Evolutionary conservation across 2,797 vertebrate genomes (phyloP).

Genomic region (Crypturellus tataupa): DNA sequence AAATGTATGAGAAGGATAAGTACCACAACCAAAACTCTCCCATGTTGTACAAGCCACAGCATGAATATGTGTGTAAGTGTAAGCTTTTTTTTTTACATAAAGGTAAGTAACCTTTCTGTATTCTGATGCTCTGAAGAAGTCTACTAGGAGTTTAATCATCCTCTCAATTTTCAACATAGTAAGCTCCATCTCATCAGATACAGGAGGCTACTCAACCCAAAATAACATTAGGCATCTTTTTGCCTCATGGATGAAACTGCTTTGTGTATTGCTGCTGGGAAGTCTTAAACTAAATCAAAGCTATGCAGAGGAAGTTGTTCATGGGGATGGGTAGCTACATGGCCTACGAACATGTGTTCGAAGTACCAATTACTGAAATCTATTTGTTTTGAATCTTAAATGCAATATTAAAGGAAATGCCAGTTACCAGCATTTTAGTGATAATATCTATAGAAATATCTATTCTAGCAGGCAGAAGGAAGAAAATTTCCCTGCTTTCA

Average conservation of each 20-base stretch:
- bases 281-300: not conserved
- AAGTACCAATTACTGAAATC: not conserved
- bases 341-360: not conserved
- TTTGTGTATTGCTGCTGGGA: not conserved
- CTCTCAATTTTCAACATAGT: constrained; percentile 15
- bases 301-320: not conserved
- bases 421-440: not conserved
- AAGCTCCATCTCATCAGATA: not conserved
- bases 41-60: not conserved
- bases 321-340: not conserved
- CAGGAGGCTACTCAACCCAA: not conserved
- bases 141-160: not conserved
- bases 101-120: not conserved
- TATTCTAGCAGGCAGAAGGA: not conserved
- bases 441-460: not conserved
- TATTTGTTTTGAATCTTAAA: not conserved
- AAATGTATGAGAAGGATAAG: not conserved
- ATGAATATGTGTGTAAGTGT: not conserved
- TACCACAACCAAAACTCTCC: not conserved
- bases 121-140: not conserved
- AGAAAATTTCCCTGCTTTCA: not conserved
- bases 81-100: not conserved
- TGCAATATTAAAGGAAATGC: not conserved
- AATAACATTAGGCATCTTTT: not conserved
- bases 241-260: not conserved